Evolutionary conservation across 2,888 invertebrate species (phyloP), one percentile per base, ranked within the genome.

Genomic region (Pollenia labialis): DNA sequence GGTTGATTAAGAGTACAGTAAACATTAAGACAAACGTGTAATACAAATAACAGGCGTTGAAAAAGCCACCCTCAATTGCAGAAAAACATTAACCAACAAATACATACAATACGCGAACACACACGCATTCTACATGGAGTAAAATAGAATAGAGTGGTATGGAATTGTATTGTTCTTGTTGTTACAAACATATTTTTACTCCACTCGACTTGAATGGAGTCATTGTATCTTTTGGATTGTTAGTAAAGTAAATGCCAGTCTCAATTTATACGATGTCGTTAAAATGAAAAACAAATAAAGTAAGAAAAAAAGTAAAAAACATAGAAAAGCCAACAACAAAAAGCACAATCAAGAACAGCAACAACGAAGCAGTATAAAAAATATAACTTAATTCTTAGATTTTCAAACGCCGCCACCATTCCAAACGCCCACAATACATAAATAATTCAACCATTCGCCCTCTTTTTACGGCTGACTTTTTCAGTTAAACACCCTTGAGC

Each of bases 221-320:
- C 60, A 40, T 75, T 62, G 54, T 76, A 40, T 48, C 62, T 40
- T 52, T 54, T 54, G 60, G 18, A 32, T 82, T 76, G 68, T 76
- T 69, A 12, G 68, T 46, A 72, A 62, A 62, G 56, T 84, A 77
- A 84, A 81, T 87, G 84, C 84, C 87, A 81, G 58, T 87, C 84
- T 84, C 74, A 69, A 84, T 84, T 81, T 84, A 84, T 84, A 87
- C 84, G 77, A 84, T 77, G 74, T 84, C 68, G 81, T 87, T 84
- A 77, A 87, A 81, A 84, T 74, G 87, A 87, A 74, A 84, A 81
- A 81, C 44, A 87, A 84, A 72, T 68, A 81, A 71, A 69, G 56
- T 32, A 46, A 46, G 42, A 77, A 71, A 77, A 60, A 12, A 58
- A 3, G 40, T 12, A 62, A 81, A 4, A 56, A 64, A 42, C 18